Evolutionary conservation across 2,797 vertebrate genomes (phyloP), one percentile per base, ranked within the genome.

Genomic region (Sebastes taczanowskii): DNA sequence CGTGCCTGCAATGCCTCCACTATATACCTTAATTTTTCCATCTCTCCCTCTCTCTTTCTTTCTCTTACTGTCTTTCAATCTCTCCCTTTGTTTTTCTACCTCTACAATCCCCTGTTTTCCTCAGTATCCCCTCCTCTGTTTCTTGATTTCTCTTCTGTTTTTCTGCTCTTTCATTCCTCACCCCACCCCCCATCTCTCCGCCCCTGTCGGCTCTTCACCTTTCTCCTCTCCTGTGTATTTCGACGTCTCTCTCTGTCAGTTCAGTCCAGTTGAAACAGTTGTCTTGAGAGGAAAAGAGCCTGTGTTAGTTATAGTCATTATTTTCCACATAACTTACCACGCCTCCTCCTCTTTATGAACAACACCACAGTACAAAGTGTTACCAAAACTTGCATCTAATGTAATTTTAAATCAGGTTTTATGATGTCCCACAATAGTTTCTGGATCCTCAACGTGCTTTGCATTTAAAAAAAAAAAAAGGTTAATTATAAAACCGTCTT

Each of bases 1-100:
- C 22, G 86, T 84, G 91, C 85, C 86, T 88, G 76, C 89, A 62
- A 76, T 92, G 88, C 70, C 85, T 80, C 71, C 65, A 29, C 85
- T 72, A 67, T 72, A 67, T 68, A 71, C 82, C 85, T 84, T 79
- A 68, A 81, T 67, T 82, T 91, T 82, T 84, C 78, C 25, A 65
- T 83, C 71, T 85, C 80, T 79, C 77, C 3, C 25, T 81, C 27
- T 76, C 71, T 74, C 55, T 55, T 22, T 78, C 71, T 69, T 42
- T 56, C 58, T 53, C 52, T 66, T 29, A 32, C 66, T 61, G 46
- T 74, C 78, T 78, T 65, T 80, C 61, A 64, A 59, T 81, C 16
- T 59, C 56, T 55, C 55, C 60, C n/a, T 78, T 25, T 81, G 16
- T 70, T 38, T 58, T 68, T 35, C 30, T n/a, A n/a, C 52, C 32